Conservation (phyloP, 2,888 invertebrate genomes). For the Caenorhabditis japonica region DNA sequence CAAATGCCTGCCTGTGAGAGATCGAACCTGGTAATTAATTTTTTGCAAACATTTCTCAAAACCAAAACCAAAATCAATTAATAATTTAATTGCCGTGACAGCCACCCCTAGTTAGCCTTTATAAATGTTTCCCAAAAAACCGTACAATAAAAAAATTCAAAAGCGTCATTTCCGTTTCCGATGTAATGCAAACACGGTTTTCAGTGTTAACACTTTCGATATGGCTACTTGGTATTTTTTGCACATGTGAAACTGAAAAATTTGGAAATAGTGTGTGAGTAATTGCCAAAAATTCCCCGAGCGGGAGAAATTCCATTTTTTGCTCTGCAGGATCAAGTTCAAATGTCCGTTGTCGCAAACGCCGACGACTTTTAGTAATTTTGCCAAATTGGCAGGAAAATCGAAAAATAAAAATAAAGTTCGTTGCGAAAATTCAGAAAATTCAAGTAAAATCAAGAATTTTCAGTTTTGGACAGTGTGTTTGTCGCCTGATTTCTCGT, state of each 20-base stretch:
- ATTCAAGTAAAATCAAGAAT: not conserved
- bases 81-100: no score
- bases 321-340: constrained; percentile 1
- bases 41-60: no score
- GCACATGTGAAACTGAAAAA: constrained; percentile 31
- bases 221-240: constrained; percentile 24
- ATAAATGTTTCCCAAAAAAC: no score
- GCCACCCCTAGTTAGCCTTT: no score
- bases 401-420: constrained; percentile 8
- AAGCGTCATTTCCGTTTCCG: constrained; percentile 1
- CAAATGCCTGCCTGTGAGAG: no score
- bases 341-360: constrained; percentile 10
- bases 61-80: no score
- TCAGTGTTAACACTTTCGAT: constrained; percentile 3
- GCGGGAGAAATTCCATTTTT: not conserved
- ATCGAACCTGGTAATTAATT: no score
- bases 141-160: no score
- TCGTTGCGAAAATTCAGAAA: not conserved
- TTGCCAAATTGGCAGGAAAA: not conserved
- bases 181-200: constrained; percentile 22
- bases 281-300: not conserved
- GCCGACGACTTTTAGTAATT: constrained; percentile 6
- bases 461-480: constrained; percentile 16
- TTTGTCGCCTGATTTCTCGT: constrained; percentile 15
- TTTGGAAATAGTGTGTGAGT: constrained; percentile 19